Evolutionary conservation across 2,888 invertebrate species (phyloP).

Genomic region (Lissocephala sabroskyi): DNA sequence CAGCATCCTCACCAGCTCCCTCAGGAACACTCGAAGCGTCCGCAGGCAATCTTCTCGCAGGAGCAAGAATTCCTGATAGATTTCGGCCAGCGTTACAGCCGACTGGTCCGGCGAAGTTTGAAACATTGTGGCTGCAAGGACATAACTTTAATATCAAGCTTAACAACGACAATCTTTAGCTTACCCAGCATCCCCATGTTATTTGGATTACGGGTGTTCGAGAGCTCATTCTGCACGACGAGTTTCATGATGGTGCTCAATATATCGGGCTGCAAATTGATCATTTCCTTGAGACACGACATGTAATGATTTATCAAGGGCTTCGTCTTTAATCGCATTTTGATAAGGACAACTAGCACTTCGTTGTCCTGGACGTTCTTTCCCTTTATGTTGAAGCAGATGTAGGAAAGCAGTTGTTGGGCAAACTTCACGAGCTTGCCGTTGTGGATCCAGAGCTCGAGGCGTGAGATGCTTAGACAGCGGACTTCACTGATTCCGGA

Average conservation of each 20-base stretch:
- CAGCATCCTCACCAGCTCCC: slow-evolving; percentile 90
- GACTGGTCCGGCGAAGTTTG: slow-evolving; percentile 87
- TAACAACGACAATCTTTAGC: slow-evolving; percentile 14
- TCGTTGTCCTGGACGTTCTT: slow-evolving; percentile 79
- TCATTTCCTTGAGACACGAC: slow-evolving; percentile 91
- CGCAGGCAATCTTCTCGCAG: slow-evolving; percentile 93
- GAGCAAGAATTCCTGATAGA: slow-evolving; percentile 87
- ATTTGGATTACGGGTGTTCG: slow-evolving; percentile 92
- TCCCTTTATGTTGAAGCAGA: slow-evolving; percentile 91
- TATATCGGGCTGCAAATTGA: slow-evolving; percentile 87
- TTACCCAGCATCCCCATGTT: slow-evolving; percentile 89
- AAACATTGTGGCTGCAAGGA: slow-evolving; percentile 81
- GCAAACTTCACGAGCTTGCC: slow-evolving; percentile 94
- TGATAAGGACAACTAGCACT: slow-evolving; percentile 88
- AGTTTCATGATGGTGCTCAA: slow-evolving; percentile 89
- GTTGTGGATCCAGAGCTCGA: slow-evolving; percentile 96
- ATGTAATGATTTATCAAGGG: slow-evolving; percentile 91
- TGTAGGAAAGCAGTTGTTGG: slow-evolving; percentile 90
- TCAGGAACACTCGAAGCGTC: slow-evolving; percentile 86
- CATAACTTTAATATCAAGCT: not conserved
- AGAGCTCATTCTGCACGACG: slow-evolving; percentile 95
- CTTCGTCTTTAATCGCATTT: slow-evolving; percentile 94
- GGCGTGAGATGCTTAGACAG: slow-evolving; percentile 73
- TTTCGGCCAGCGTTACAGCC: slow-evolving; percentile 87
- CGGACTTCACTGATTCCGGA: slow-evolving; percentile 87